Evolutionary conservation across 2,888 invertebrate species (phyloP), one percentile per base, ranked within the genome.

Genomic region (Ornithoptera priamus): DNA sequence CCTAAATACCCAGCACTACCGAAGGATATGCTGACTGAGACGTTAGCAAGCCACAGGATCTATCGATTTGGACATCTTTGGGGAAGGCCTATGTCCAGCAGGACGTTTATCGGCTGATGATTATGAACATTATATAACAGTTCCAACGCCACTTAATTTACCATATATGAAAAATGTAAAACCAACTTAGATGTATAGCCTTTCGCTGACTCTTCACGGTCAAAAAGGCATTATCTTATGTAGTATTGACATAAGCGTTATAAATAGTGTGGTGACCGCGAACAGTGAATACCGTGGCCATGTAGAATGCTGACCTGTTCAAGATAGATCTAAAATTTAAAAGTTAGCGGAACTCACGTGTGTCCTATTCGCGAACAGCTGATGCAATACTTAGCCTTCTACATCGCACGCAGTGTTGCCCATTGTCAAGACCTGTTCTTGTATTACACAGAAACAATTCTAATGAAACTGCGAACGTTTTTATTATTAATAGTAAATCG

Each of bases 301-400:
- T 36, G n/a, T 18, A 67, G 22, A 61, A 46, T 60, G 64, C 24
- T 36, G 53, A 69, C 68, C 58, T 59, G 58, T 59, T 59, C 50
- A n/a, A 22, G 20, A 50, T 17, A 64, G 17, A 59, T 62, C 57
- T 50, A 24, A 64, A 60, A 59, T 59, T 59, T 69, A 71, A 67
- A 63, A 69, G 71, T 71, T 75, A 74, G 73, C 73, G 73, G 73
- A 73, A 75, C 75, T 72, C 67, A 67, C 65, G 61, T 62, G n/a
- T 62, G 57, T 57, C 67, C 69, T 69, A 72, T 72, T 72, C 67
- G 62, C 68, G 24, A 67, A 74, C 74, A 73, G 71, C 72, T 75
- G 75, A 75, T 74, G 74, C 70, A 76, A 72, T 73, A 72, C 66
- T 71, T 74, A 70, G 69, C 74, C 72, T 72, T 76, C 69, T 71